Evolutionary conservation across 1,140 invertebrate genomes (phyloP).

Genomic region (Philaenus spumarius): DNA sequence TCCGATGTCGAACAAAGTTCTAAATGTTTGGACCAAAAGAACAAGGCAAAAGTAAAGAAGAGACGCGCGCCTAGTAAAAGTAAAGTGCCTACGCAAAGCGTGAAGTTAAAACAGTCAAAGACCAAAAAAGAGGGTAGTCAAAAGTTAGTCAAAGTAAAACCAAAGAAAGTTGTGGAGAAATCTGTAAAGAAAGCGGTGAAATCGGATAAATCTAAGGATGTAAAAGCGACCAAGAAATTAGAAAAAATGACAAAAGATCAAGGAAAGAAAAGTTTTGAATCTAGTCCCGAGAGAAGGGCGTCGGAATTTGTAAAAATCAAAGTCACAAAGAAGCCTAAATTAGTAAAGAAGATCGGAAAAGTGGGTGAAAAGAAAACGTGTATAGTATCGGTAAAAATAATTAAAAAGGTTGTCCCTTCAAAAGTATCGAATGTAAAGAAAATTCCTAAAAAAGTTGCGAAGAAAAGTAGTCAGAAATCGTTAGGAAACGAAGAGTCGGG

Average conservation of each 20-base stretch:
- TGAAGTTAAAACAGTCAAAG: conserved; percentile 7
- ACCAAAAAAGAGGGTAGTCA: conserved; percentile 4
- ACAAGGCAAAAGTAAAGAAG: conserved; percentile 6
- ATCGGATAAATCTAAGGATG: conserved; percentile 1
- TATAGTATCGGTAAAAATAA: conserved; percentile 4
- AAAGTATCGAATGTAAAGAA: conserved; percentile 4
- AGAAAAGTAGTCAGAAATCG: conserved; percentile 1
- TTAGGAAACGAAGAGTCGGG: background rate
- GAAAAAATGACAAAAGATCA: conserved; percentile 2
- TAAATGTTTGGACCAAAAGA: background rate
- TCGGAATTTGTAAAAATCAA: background rate
- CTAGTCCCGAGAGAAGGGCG: background rate
- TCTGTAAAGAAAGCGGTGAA: conserved; percentile 12
- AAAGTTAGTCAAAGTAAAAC: conserved; percentile 12
- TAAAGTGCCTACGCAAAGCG: background rate
- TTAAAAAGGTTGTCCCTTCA: conserved; percentile 1
- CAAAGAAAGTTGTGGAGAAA: conserved; percentile 18
- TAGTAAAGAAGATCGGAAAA: conserved; percentile 6
- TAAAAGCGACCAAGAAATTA: background rate
- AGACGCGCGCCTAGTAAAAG: background rate
- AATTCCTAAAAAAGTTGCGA: background rate
- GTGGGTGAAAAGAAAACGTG: conserved; percentile 5
- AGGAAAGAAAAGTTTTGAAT: background rate
- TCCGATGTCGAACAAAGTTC: conserved; percentile 16
- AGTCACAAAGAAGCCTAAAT: conserved; percentile 11